Base-by-base conservation (phyloP, 2,888 invertebrate species). In the Trissolcus japonicus region DNA sequence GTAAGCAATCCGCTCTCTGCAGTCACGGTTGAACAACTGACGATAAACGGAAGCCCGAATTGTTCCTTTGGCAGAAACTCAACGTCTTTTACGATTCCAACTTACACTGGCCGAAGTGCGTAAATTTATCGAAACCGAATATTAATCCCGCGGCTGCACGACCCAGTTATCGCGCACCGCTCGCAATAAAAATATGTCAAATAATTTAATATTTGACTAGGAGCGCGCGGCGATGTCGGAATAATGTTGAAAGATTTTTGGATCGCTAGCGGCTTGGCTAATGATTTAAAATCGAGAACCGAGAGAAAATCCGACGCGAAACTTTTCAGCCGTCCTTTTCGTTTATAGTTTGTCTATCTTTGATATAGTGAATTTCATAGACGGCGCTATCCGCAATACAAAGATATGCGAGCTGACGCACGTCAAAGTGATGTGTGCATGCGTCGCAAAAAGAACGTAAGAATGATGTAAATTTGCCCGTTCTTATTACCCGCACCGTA, bases 41-140 rank as follows among this genome's bases (percentile, higher is more conserved):
- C 68, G 35, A 73, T 65, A 68, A 77, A 77, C 66, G 63, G 46
- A 51, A 3, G 54, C 55, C 60, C 16, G 46, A 56, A 59, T 76
- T 76, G 69, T 75, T 65, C 75, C 54, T 66, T 66, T 76, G 76
- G 76, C 76, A 69, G 17, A n/a, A 29, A 48, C 59, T 75, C 75
- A 63, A 55, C 46, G 35, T 65, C 55, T 35, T 48, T 55, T 43
- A 43, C 35, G 43, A 50, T 21, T 17, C 48, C 55, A 69, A 69
- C 68, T 75, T 63, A 63, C 19, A 54, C 46, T 46, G n/a, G 50
- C 14, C 56, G 48, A 50, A 11, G 46, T 13, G 48, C 4, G 53
- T 55, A 50, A 67, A 75, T 75, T 75, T 75, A 75, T 75, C 19
- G 63, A 54, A 40, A 75, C 63, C 62, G 68, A 54, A 50, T 57